These are phyloP conservation scores for Lasius fuliginosus DNA, from an alignment of 2,888 invertebrate genomes.

Conservation along the genomic window DNA sequence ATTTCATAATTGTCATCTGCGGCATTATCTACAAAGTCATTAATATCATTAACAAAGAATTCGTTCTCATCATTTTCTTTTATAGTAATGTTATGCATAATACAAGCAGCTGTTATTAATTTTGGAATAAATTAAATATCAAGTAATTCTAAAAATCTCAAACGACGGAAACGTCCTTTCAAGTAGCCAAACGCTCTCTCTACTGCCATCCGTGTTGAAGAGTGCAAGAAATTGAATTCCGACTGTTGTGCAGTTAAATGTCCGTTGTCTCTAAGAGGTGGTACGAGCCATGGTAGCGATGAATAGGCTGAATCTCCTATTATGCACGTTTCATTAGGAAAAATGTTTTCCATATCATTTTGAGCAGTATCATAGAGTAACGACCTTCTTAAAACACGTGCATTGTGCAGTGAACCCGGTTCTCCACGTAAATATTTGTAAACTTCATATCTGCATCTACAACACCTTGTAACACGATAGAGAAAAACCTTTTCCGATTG, in stretches of 20 bases:
- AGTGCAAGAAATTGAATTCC: constrained; percentile 7
- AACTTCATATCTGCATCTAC: constrained; percentile 52
- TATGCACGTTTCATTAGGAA: constrained; percentile 3
- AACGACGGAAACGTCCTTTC: constrained; percentile 60
- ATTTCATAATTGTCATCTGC: not conserved
- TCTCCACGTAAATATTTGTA: constrained; percentile 23
- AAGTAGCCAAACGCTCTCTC: constrained; percentile 51
- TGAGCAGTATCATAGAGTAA: constrained; percentile 39
- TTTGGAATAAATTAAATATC: constrained; percentile 60
- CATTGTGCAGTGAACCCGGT: constrained; percentile 62
- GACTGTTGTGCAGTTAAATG: not conserved
- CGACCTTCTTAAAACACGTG: constrained; percentile 70
- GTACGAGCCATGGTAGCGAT: constrained; percentile 12
- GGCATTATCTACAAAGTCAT: constrained; percentile 1
- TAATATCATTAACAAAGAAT: not conserved
- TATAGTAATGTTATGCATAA: constrained; percentile 59
- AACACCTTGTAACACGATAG: constrained; percentile 48
- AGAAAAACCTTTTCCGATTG: constrained; percentile 49
- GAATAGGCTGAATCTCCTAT: constrained; percentile 16
- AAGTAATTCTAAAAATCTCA: constrained; percentile 60
- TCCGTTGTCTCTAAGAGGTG: not conserved
- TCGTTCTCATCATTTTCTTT: constrained; percentile 36
- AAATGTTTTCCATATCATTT: constrained; percentile 24
- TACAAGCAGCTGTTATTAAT: constrained; percentile 33
- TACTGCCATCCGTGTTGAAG: constrained; percentile 2